phyloP scores from a whole-genome alignment of 2,797 vertebrate genomes.

The Hapalemur alaotrensis region DNA sequence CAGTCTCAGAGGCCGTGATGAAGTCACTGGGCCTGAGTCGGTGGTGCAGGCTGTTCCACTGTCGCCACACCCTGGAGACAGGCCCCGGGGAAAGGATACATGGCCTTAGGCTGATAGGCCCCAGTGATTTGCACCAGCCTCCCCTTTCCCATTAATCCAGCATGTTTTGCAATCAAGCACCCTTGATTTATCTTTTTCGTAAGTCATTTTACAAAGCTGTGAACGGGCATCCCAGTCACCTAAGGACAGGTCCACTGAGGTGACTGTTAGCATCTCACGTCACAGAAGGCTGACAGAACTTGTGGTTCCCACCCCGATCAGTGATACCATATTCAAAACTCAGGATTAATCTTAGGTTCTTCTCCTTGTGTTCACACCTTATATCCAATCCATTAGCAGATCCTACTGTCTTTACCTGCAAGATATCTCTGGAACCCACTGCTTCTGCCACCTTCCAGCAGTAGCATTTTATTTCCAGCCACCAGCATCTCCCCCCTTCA shows the following conservation, averaged over 20 bases:
- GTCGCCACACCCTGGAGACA: neutral
- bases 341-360: neutral
- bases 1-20: accelerated
- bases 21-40: neutral
- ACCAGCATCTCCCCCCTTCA: neutral
- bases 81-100: neutral
- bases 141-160: neutral
- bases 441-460: neutral
- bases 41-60: too few relatives aligned
- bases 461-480: neutral
- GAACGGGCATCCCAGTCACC: neutral
- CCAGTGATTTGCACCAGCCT: neutral
- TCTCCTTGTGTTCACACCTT: neutral
- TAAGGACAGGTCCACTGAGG: neutral
- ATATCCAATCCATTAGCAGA: neutral
- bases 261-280: neutral
- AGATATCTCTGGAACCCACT: neutral
- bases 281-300: neutral
- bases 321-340: neutral
- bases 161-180: neutral
- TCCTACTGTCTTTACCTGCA: neutral
- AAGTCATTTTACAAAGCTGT: neutral
- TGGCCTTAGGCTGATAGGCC: neutral
- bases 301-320: neutral
- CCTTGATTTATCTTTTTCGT: neutral